These are phyloP conservation scores for Acanthopagrus latus DNA, from an alignment of 2,797 vertebrate genomes.

Conservation along the genomic window DNA sequence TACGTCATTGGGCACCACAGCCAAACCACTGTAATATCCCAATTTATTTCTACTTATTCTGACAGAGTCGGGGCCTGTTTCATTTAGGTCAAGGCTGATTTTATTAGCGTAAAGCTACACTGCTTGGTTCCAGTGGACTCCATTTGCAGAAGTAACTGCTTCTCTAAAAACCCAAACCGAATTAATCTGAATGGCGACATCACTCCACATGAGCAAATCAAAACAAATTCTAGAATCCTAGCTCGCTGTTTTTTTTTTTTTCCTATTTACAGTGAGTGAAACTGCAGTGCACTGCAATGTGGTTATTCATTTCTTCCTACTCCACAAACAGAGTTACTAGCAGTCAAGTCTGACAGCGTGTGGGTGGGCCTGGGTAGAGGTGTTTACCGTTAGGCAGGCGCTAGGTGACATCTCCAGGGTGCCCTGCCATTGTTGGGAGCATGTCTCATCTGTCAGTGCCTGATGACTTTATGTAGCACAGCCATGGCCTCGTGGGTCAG, in stretches of 20 bases:
- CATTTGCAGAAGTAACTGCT: conserved; percentile 31
- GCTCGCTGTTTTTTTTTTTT: conserved; percentile 12
- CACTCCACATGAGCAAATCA: conserved; percentile 14
- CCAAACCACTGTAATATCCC: conserved; percentile 84
- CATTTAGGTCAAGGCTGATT: conserved; percentile 70
- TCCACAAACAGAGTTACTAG: conserved; percentile 30
- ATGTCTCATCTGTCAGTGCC: conserved; percentile 73
- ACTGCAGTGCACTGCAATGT: conserved; percentile 20
- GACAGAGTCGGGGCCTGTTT: conserved; percentile 68
- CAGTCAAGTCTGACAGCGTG: conserved; percentile 50
- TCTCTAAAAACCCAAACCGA: conserved; percentile 8
- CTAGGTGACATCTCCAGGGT: conserved; percentile 72
- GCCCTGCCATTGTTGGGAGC: conserved; percentile 63
- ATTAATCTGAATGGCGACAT: conserved; percentile 11
- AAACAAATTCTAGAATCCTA: conserved; percentile 23
- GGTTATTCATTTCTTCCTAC: conserved; percentile 42
- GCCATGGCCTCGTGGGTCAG: conserved; percentile 60
- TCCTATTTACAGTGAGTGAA: conserved; percentile 15
- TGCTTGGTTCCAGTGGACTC: conserved; percentile 47
- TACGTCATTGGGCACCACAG: conserved; percentile 79
- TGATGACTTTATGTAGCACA: conserved; percentile 66
- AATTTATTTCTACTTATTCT: conserved; percentile 78
- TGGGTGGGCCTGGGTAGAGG: conserved; percentile 57
- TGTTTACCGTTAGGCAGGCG: conserved; percentile 72
- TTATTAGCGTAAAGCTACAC: conserved; percentile 58